A percentile compares a stretch with the other conserved stretches of the same genome.
Conservation (phyloP, 2,113 vertebrate species). For the Alces alces region DNA sequence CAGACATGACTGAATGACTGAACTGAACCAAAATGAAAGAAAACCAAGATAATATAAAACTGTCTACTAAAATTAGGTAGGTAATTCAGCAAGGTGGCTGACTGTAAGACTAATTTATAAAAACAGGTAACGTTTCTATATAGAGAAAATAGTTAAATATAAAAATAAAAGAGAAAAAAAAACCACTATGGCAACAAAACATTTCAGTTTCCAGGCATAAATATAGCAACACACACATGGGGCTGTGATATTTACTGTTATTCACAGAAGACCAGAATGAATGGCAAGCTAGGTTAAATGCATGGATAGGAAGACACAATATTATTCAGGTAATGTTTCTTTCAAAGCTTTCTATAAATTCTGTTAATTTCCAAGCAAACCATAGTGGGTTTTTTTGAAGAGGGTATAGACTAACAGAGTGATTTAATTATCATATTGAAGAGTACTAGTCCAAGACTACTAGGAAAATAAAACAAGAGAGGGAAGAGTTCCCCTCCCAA, state of each 20-base stretch:
- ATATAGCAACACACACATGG: background rate
- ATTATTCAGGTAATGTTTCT: background rate
- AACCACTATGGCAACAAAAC: background rate
- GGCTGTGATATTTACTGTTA: background rate
- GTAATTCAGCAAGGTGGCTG: background rate
- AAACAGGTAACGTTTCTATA: background rate
- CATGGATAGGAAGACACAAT: background rate
- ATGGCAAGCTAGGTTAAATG: background rate
- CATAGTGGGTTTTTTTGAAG: background rate
- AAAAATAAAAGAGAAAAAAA: background rate
- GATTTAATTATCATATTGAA: background rate
- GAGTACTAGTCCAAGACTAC: background rate
- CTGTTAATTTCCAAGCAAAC: background rate
- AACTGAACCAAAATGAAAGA: background rate
- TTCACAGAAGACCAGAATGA: background rate
- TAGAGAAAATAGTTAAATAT: background rate
- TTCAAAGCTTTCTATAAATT: background rate
- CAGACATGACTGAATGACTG: background rate
- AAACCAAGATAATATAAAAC: background rate
- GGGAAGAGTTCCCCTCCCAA: background rate
- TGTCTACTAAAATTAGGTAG: background rate
- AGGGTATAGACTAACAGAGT: background rate
- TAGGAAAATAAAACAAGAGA: background rate
- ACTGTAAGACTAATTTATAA: background rate
- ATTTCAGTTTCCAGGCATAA: background rate